phyloP scores from a whole-genome alignment of 2,113 vertebrate genomes.

The Chelonoidis abingdonii region DNA sequence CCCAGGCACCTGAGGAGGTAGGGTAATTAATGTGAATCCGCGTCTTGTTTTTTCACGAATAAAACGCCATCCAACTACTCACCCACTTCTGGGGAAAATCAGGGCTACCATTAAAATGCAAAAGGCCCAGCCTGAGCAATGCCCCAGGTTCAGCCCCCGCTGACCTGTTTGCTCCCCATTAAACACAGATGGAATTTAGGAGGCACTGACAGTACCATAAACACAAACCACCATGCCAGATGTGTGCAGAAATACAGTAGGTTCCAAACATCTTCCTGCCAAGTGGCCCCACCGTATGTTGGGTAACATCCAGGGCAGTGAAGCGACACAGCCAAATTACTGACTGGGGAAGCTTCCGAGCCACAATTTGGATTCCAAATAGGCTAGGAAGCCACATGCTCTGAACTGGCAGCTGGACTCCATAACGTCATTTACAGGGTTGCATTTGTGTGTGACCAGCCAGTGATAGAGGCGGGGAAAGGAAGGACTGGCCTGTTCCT shows the following conservation, averaged over 20 bases:
- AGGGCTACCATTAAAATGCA: not conserved
- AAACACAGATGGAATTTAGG: not conserved
- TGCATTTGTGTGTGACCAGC: not conserved
- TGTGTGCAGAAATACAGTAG: not conserved
- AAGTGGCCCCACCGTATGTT: not conserved
- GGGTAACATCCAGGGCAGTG: not conserved
- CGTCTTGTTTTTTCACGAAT: not conserved
- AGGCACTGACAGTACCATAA: not conserved
- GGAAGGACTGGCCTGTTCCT: not conserved
- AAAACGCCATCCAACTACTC: not conserved
- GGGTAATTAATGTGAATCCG: conserved; percentile 57
- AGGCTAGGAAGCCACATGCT: conserved; percentile 23
- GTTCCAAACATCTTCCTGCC: not conserved
- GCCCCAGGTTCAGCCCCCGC: not conserved
- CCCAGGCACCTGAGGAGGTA: not conserved
- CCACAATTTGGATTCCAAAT: conserved; percentile 18
- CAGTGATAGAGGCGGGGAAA: not conserved
- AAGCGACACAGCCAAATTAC: conserved; percentile 12
- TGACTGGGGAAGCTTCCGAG: not conserved
- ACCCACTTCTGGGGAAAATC: conserved; percentile 19
- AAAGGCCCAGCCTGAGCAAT: not conserved
- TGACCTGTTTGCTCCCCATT: not conserved
- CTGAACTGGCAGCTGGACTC: not conserved
- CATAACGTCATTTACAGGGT: not conserved
- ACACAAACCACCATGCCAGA: not conserved